Base-by-base conservation (phyloP, 2,113 vertebrate species). In the Potamarius usumacintae region DNA sequence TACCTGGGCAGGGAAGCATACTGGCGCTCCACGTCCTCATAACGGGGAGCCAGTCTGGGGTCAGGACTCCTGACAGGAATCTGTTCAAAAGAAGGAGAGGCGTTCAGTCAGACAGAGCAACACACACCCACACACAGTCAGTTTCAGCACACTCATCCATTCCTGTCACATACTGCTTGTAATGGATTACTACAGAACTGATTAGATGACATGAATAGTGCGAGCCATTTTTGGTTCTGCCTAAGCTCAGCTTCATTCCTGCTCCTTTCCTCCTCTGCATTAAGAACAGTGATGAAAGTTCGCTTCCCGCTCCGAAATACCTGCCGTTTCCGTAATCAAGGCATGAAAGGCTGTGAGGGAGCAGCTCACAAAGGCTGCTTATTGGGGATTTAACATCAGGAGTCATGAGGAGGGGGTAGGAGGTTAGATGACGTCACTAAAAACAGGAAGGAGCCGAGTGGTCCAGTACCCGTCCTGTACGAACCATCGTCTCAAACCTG, bases 1-100 rank as follows among this genome's bases (percentile, higher is more conserved):
- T 96, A 97, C 96, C 97, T 97, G 93, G 96, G 96, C 92, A 97
- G 92, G 74, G 97, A 97, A 7, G 96, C 96, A 1, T 97, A 97
- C 89, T 97, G 97, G 20, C 90, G 90, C 86, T 91, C 90, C 50
- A 90, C 84, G 7, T 91, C 90, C 34, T 91, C 90, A 25, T 91
- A 91, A 30, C 89, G 89, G 34, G 90, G 90, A 52, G 83, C 83
- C 65, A 91, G 22, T 53, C 90, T 89, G 42, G 83, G 90, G 83
- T 91, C 89, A 57, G 85, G 65, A 74, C 63, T 87, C 79, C 90
- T 89, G 57, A 84, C 18, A 55, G 90, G 87, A 42, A 91, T 84
- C 90, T 91, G 87, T 82, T 85, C 74, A 89, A 88, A 62, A 82
- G 50, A 77, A 76, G 20, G 55, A 55, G 15, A 62, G 42, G 30